Evolutionary conservation across 2,113 vertebrate genomes (phyloP).

Genomic region (Tachysurus vachellii): DNA sequence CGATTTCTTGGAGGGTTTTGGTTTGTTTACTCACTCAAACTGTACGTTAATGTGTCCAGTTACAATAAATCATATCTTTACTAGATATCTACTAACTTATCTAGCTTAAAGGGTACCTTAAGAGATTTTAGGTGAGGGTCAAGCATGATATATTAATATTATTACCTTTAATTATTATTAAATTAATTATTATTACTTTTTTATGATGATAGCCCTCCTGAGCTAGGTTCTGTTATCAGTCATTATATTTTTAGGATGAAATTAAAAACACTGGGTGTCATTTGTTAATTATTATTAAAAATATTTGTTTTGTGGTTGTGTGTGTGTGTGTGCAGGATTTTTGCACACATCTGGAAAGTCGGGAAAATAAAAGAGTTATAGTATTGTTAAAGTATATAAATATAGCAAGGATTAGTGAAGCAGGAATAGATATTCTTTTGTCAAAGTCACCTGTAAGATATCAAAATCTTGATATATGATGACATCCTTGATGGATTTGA

Average conservation of each 20-base stretch:
- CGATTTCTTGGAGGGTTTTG: background rate
- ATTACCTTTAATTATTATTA: conserved; percentile 60
- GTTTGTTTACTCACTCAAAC: background rate
- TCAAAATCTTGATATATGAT: background rate
- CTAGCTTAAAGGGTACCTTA: conserved; percentile 24
- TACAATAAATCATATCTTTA: conserved; percentile 4
- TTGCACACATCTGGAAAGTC: background rate
- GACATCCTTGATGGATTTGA: background rate
- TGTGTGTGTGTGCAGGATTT: background rate
- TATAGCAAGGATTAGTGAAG: background rate
- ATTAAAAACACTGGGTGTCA: conserved; percentile 59
- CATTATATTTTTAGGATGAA: conserved; percentile 72
- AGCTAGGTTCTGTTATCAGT: conserved; percentile 69
- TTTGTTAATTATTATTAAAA: background rate
- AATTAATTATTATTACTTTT: conserved; percentile 5
- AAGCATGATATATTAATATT: background rate
- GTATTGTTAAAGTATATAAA: background rate
- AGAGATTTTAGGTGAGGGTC: background rate
- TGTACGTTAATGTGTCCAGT: background rate
- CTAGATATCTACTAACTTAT: too few species aligned
- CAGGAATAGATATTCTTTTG: background rate
- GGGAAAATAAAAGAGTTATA: background rate
- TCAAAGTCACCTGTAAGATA: background rate
- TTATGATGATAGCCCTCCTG: conserved; percentile 45
- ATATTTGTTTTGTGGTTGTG: background rate